Base-by-base conservation (phyloP, 2,113 vertebrate species). In the Grallaria varia region DNA sequence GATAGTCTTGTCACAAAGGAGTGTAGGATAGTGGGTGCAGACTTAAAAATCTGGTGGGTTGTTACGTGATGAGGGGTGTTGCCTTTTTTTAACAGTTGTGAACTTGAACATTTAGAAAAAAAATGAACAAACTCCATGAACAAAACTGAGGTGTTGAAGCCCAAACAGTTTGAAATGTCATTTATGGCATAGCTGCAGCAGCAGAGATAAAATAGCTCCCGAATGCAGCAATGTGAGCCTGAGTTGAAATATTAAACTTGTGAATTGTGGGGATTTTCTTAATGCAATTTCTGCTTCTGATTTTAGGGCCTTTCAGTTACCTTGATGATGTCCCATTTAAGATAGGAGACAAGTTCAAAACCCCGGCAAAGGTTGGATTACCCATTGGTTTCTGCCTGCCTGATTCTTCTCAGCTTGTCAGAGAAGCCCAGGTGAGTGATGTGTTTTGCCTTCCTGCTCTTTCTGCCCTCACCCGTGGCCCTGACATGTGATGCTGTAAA, bases 301-400 rank as follows among this genome's bases (percentile, higher is more conserved):
- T 96, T 91, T 24, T 92, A 99, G 99, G 99, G 95, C 98, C 98
- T 97, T 98, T 99, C 98, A 99, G 99, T 98, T 99, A 99, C 95
- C 98, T 99, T 96, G 99, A 99, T 97, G 99, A 99, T 76, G 99
- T 99, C 98, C 99, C 99, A 81, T 99, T 99, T 98, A 99, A 99
- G 97, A 98, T 99, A 96, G 99, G 99, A 94, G 99, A 99, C 80
- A 99, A 98, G 89, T 99, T 99, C 97, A 99, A 98, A 97, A 98
- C 97, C 87, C 99, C 99, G 75, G 98, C 98, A 27, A 99, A 99
- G 98, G 99, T 99, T 96, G 99, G 99, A 89, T 96, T 99, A 50
- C 99, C 99, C 71, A 98, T 99, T 84, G 99, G 99, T 93, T 99
- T 99, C 97, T 98, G 97, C 92, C 89, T 99, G 63, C 97, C 98